Base-by-base conservation (phyloP, 2,113 vertebrate genomes). In the Martes martes region DNA sequence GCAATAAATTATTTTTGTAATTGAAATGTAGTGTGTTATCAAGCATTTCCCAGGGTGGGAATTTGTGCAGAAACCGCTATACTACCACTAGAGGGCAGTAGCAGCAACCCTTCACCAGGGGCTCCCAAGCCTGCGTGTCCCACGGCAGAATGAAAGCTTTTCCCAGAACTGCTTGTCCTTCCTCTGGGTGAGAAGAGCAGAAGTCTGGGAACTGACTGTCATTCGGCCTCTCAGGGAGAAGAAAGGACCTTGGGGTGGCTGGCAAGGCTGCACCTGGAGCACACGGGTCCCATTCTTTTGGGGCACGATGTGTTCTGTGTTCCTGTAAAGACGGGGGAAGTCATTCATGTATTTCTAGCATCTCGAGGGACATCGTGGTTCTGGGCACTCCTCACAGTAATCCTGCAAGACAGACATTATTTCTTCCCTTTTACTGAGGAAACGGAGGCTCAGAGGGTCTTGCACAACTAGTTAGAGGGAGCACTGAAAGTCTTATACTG, bases 11-110 rank as follows among this genome's bases (percentile, higher is more conserved):
- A 23, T 67, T 69, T 82, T 73, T 84, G 28, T 2, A 63, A 47
- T 71, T 83, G 39, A 89, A 52, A 81, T 47, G 33, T 74, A 52
- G 33, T 63, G 47, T n/a, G 11, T 85, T 80, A 69, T 16, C 24
- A 89, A 83, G 57, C 69, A 36, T 59, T 78, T 82, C 15, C 69
- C 50, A 11, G 0, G 11, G 33, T 55, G 63, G 50, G 18, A 92
- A 71, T 31, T 45, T 23, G 23, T 74, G 69, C 59, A 59, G 42
- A n/a, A 88, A 80, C 26, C 31, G 42, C n/a, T 3, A 71, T 16
- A 10, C 39, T 23, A 61, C 90, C 98, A 93, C 94, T 42, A 97
- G 98, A 73, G 97, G 94, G 92, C 57, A 94, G 86, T 61, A 91
- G 61, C 76, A 36, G 73, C 90, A 65, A 69, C 39, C 4, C 92